A percentile compares a stretch with the other conserved stretches of the same genome.
Conservation (phyloP, 2,888 invertebrate genomes). For the Tenthredo mesomela region DNA sequence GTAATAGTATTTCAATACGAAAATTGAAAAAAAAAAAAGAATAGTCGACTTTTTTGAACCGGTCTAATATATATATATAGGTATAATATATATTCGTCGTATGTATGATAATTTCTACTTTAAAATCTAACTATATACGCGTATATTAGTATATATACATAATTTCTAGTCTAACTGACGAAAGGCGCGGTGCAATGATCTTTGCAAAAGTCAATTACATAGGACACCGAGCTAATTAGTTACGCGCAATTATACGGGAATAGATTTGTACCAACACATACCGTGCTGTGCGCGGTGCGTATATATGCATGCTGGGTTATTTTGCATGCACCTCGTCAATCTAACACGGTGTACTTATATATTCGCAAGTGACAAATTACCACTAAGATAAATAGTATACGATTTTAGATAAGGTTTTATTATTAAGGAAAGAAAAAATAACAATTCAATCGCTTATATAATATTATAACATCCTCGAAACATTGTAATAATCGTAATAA, state of each 20-base stretch:
- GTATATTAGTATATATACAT: neutral
- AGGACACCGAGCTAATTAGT: slow-evolving; percentile 19
- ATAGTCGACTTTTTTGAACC: too few relatives aligned
- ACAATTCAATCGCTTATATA: neutral
- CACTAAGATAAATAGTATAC: neutral
- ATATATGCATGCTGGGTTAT: neutral
- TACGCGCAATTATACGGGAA: slow-evolving; percentile 25
- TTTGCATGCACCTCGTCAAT: neutral
- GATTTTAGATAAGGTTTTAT: neutral
- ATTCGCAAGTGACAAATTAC: neutral
- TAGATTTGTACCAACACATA: neutral
- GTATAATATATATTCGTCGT: too few relatives aligned
- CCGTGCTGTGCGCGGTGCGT: neutral
- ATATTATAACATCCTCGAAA: neutral
- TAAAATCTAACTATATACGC: too few relatives aligned
- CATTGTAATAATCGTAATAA: neutral
- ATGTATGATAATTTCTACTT: too few relatives aligned
- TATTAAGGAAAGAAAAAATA: neutral
- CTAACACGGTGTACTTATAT: neutral
- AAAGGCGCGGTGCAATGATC: slow-evolving; percentile 5
- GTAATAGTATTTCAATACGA: too few relatives aligned
- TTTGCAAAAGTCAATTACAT: slow-evolving; percentile 5
- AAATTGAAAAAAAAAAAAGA: too few relatives aligned
- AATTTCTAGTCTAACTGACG: neutral
- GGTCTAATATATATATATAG: too few relatives aligned